Evolutionary conservation across 1,140 invertebrate species (phyloP).

Genomic region (Hylyphantes graminicola): DNA sequence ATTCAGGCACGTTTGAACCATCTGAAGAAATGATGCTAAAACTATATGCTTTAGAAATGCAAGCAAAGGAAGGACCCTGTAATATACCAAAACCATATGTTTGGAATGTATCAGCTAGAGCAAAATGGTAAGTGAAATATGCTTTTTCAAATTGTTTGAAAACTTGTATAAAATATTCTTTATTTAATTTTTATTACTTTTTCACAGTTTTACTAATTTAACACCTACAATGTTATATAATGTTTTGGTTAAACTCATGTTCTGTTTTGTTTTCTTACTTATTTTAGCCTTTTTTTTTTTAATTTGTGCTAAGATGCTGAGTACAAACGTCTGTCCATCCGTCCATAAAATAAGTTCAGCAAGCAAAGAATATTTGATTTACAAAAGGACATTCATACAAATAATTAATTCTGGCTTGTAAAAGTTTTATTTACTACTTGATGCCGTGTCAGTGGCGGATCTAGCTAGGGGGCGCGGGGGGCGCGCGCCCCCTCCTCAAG

Average conservation of each 20-base stretch:
- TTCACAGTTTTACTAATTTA: neutral
- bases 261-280: neutral
- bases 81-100: conserved; percentile 82
- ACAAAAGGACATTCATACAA: no score
- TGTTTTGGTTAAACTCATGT: neutral
- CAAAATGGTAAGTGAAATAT: conserved; percentile 76
- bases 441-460: no score
- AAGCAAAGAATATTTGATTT: no score
- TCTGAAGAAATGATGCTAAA: conserved; percentile 91
- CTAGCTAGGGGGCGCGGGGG: no score
- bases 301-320: no score
- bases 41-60: conserved; percentile 95
- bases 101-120: conserved; percentile 89
- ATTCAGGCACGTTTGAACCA: conserved; percentile 90
- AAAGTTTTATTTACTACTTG: no score
- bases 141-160: neutral
- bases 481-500: no score
- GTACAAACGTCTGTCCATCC: no score
- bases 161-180: neutral
- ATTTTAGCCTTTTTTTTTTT: neutral
- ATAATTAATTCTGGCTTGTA: no score
- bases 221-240: neutral
- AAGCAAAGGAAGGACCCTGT: conserved; percentile 90
- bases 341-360: no score
- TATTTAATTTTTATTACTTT: neutral